Percentiles rank a stretch among this genome's conserved stretches.
Conservation (phyloP, 1,140 invertebrate genomes). For the Euwallacea similis region DNA sequence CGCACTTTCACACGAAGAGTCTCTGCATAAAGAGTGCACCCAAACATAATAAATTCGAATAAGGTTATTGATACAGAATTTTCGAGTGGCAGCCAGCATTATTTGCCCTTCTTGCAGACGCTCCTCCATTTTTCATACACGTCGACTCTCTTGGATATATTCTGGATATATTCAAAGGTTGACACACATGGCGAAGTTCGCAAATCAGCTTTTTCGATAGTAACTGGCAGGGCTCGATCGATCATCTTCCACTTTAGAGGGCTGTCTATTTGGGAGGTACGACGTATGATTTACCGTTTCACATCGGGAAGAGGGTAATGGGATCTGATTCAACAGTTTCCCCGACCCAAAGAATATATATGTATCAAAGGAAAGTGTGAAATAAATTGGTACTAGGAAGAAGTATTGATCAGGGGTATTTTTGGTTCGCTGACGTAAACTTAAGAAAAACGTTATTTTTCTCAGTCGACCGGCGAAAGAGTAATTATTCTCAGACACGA, state of each 20-base stretch:
- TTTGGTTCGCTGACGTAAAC: not conserved
- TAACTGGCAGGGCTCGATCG: constrained; percentile 7
- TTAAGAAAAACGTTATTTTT: constrained; percentile 12
- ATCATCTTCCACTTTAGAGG: constrained; percentile 9
- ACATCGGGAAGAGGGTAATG: not conserved
- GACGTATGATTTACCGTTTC: constrained; percentile 17
- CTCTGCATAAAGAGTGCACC: not conserved
- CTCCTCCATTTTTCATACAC: constrained; percentile 12
- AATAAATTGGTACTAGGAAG: not conserved
- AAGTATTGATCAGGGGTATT: not conserved
- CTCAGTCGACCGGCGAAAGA: not conserved
- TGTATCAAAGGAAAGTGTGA: not conserved
- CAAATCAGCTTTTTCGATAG: constrained; percentile 21
- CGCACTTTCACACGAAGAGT: too few species aligned
- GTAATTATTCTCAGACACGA: constrained; percentile 11
- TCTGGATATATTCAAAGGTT: constrained; percentile 17
- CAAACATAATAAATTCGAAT: constrained; percentile 8
- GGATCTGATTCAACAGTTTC: constrained; percentile 10
- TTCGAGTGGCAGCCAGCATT: constrained; percentile 12
- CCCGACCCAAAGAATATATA: not conserved
- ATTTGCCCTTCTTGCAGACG: constrained; percentile 6
- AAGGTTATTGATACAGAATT: constrained; percentile 12
- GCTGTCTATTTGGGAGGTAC: constrained; percentile 8
- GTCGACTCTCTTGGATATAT: not conserved
- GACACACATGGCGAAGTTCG: constrained; percentile 17